Evolutionary conservation across 2,113 vertebrate genomes (phyloP).

Genomic region (Stegostoma tigrinum): DNA sequence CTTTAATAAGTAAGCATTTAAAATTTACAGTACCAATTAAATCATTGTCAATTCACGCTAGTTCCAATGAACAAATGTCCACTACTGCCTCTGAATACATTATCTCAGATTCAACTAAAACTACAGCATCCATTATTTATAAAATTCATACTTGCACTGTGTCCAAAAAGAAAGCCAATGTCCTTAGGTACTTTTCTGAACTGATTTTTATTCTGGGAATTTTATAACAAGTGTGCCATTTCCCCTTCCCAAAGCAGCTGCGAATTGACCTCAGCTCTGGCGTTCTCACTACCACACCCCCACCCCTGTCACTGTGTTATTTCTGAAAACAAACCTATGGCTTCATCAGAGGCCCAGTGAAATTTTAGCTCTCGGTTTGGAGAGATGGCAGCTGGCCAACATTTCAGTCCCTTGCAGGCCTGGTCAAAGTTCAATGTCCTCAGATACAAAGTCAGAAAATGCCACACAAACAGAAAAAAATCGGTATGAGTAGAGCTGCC

Average conservation of each 20-base stretch:
- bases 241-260: background rate
- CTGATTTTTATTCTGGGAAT: background rate
- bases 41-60: background rate
- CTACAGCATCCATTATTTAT: background rate
- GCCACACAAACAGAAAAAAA: background rate
- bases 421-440: background rate
- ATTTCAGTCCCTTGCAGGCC: background rate
- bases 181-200: too few species aligned
- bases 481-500: background rate
- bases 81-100: background rate
- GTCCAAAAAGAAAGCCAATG: background rate
- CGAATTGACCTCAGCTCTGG: background rate
- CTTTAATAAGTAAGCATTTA: background rate
- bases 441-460: background rate
- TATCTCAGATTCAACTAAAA: background rate
- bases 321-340: background rate
- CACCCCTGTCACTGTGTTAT: background rate
- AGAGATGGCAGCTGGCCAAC: background rate
- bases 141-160: background rate
- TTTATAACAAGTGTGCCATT: too few species aligned
- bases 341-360: background rate
- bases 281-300: background rate
- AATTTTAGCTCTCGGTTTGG: background rate
- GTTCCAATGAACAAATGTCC: background rate
- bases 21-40: background rate